These are phyloP conservation scores for Drosophila ficusphila DNA, from an alignment of 1,140 invertebrate genomes.

Conservation along the genomic window DNA sequence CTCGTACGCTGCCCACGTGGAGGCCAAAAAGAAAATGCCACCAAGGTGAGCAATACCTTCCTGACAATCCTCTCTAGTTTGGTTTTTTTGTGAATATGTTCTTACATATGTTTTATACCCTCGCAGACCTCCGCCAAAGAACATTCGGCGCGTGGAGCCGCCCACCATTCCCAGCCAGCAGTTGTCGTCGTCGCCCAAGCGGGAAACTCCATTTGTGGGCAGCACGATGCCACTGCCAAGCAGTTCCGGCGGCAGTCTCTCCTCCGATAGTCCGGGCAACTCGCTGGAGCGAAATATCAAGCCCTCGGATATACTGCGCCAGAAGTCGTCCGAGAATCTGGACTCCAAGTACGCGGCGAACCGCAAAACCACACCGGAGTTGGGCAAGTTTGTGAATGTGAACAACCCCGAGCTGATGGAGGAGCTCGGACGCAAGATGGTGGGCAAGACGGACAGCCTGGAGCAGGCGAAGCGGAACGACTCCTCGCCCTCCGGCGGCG, in stretches of 20 bases:
- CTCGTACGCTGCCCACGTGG: constrained; percentile 81
- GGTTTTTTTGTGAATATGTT: too few species aligned
- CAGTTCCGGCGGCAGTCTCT: constrained; percentile 62
- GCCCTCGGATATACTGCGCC: constrained; percentile 80
- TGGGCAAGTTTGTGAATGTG: constrained; percentile 70
- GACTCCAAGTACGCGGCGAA: constrained; percentile 72
- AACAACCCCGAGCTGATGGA: constrained; percentile 80
- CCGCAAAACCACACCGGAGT: constrained; percentile 79
- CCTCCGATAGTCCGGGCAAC: constrained; percentile 73
- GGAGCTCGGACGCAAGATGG: constrained; percentile 79
- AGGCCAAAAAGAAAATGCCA: constrained; percentile 86
- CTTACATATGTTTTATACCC: neutral
- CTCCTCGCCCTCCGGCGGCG: constrained; percentile 20
- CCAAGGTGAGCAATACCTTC: constrained; percentile 86
- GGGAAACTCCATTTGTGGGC: constrained; percentile 67
- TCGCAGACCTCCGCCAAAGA: constrained; percentile 87
- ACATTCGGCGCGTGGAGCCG: constrained; percentile 86
- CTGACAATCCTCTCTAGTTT: neutral
- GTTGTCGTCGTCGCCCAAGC: constrained; percentile 78
- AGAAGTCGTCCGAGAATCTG: constrained; percentile 80
- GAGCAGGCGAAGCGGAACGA: constrained; percentile 72
- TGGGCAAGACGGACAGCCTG: constrained; percentile 75
- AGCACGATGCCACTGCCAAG: constrained; percentile 71
- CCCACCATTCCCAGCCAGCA: constrained; percentile 84
- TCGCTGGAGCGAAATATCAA: constrained; percentile 83